These are phyloP conservation scores for Etheostoma nigrum DNA, from an alignment of 2,797 vertebrate species.

Conservation along the genomic window DNA sequence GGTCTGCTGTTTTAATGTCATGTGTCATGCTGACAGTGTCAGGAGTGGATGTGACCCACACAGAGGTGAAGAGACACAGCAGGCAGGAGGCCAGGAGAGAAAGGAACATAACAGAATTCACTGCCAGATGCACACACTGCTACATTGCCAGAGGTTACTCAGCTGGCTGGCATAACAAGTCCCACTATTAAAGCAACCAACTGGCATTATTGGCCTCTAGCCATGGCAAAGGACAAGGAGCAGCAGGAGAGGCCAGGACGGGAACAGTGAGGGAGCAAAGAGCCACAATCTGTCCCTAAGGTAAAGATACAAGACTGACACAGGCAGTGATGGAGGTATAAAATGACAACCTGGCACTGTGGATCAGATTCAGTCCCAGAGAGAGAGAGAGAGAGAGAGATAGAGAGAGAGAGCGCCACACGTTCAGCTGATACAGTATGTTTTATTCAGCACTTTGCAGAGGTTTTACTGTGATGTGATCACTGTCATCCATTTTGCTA, in stretches of 20 bases:
- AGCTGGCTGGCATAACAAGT: conserved; percentile 3
- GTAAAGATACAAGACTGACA: conserved; percentile 6
- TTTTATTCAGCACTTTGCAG: conserved; percentile 37
- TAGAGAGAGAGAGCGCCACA: neutral
- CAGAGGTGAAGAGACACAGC: conserved; percentile 28
- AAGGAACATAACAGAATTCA: neutral
- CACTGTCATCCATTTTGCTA: conserved; percentile 6
- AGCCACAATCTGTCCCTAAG: conserved; percentile 30
- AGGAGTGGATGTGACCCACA: conserved; percentile 40
- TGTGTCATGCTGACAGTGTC: conserved; percentile 42
- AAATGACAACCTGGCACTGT: conserved; percentile 11
- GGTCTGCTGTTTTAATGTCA: conserved; percentile 45
- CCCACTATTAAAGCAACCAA: neutral
- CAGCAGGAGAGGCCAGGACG: conserved; percentile 2
- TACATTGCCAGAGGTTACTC: conserved; percentile 27
- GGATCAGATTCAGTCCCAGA: conserved; percentile 8
- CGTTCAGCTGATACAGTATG: conserved; percentile 6
- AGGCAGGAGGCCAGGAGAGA: conserved; percentile 23
- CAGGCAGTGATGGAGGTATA: conserved; percentile 12
- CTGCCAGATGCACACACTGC: conserved; percentile 11
- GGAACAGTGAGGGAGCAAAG: conserved; percentile 15
- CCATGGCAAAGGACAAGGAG: conserved; percentile 22
- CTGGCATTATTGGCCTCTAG: conserved; percentile 23
- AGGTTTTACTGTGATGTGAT: conserved; percentile 21
- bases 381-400: neutral